These are phyloP conservation scores for Axis porcinus DNA, from an alignment of 2,113 vertebrate species.

Conservation along the genomic window DNA sequence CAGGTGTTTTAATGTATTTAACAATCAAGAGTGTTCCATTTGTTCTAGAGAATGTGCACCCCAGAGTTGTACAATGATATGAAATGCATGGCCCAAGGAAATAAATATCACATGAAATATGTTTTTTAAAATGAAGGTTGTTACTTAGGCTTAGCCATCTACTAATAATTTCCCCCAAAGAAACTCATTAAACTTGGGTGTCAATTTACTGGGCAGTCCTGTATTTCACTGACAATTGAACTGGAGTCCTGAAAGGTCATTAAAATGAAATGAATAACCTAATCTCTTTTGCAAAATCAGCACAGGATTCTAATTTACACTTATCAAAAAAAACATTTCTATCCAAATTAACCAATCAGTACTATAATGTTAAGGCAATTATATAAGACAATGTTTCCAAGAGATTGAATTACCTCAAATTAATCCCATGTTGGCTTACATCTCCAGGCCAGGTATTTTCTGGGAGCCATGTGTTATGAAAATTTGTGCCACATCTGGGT, in stretches of 20 bases:
- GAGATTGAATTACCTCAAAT: constrained; percentile 54
- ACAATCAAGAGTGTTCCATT: not conserved
- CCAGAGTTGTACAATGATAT: not conserved
- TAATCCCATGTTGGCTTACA: constrained; percentile 37
- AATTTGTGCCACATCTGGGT: not conserved
- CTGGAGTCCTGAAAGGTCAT: constrained; percentile 35
- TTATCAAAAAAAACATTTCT: constrained; percentile 15
- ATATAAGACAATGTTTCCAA: constrained; percentile 29
- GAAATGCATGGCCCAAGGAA: not conserved
- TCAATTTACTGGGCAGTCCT: constrained; percentile 52
- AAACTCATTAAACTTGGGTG: constrained; percentile 61
- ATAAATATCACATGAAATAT: constrained; percentile 28
- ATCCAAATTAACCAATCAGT: constrained; percentile 40
- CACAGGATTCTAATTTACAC: constrained; percentile 44
- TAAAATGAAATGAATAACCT: constrained; percentile 57
- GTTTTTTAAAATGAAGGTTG: constrained; percentile 22
- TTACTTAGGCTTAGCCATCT: not conserved
- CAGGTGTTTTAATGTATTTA: not conserved
- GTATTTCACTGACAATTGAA: constrained; percentile 44
- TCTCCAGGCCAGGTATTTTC: constrained; percentile 40
- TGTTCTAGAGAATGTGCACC: not conserved
- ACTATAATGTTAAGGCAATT: constrained; percentile 49
- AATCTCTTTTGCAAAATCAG: constrained; percentile 40
- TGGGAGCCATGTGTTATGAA: not conserved
- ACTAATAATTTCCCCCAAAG: constrained; percentile 49